Conservation (phyloP, 2,797 vertebrate species). For the Macroramphosus scolopax region DNA sequence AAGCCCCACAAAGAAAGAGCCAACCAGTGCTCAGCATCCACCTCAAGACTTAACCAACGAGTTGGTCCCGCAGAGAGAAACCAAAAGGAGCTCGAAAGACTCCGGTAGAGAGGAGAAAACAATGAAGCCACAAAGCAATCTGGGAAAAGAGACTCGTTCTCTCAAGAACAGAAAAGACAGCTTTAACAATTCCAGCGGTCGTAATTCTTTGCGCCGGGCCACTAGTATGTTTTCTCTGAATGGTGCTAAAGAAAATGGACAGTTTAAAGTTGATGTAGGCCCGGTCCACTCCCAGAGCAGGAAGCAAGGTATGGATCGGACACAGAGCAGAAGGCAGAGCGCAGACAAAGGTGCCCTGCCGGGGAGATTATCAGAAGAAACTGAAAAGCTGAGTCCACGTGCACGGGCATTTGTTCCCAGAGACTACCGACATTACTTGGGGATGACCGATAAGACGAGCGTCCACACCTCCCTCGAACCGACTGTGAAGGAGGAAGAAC, state of each 20-base stretch:
- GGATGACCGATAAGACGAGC: slow-evolving; percentile 62
- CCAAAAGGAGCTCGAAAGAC: slow-evolving; percentile 50
- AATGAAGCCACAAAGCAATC: slow-evolving; percentile 32
- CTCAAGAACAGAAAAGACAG: slow-evolving; percentile 60
- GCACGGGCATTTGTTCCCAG: slow-evolving; percentile 71
- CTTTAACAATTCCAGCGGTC: slow-evolving; percentile 50
- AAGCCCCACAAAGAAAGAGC: slow-evolving; percentile 60
- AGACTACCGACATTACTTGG: slow-evolving; percentile 77
- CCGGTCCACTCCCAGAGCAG: slow-evolving; percentile 62
- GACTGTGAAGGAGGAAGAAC: slow-evolving; percentile 10
- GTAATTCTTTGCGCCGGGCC: slow-evolving; percentile 59
- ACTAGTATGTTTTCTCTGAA: slow-evolving; percentile 73
- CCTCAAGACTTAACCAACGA: too few species aligned
- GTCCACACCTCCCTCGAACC: slow-evolving; percentile 46
- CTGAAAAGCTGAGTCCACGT: slow-evolving; percentile 51
- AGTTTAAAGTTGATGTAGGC: slow-evolving; percentile 46
- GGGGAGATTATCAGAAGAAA: slow-evolving; percentile 52
- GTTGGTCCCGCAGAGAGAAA: slow-evolving; percentile 37
- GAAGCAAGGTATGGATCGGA: slow-evolving; percentile 35
- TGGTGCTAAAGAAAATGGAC: slow-evolving; percentile 21
- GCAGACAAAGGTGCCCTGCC: slow-evolving; percentile 15
- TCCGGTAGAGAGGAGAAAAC: slow-evolving; percentile 44
- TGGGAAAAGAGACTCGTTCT: slow-evolving; percentile 52
- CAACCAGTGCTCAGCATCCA: slow-evolving; percentile 22
- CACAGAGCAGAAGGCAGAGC: slow-evolving; percentile 57